A percentile compares a stretch with the other conserved stretches of the same genome.
phyloP scores from a whole-genome alignment of 2,888 invertebrate species.

The Aleiodes alternator region DNA sequence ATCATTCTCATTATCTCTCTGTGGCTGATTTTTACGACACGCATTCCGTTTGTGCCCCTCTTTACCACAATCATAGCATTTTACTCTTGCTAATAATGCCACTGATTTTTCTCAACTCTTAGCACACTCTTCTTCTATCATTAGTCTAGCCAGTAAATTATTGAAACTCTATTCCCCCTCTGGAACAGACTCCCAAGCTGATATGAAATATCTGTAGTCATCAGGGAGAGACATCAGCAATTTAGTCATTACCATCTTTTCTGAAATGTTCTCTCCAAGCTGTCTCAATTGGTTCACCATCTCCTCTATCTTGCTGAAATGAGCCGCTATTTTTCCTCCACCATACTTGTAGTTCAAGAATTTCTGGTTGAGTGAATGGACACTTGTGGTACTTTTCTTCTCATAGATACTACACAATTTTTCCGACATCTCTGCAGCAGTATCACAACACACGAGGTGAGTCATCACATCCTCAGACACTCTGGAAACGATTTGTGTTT shows the following conservation, averaged over 20 bases:
- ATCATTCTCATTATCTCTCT: background rate
- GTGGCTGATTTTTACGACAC: background rate
- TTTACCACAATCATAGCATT: constrained; percentile 25
- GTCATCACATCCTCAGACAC: background rate
- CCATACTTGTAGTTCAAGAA: background rate
- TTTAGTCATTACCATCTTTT: background rate
- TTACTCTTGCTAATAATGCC: background rate
- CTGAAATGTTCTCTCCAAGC: background rate
- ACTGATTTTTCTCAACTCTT: background rate
- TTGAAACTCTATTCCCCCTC: background rate
- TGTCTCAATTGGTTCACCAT: background rate
- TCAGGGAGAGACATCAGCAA: background rate
- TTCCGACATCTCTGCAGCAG: background rate
- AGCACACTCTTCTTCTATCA: background rate
- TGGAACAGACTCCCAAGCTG: background rate
- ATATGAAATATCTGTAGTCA: background rate
- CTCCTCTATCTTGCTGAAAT: background rate
- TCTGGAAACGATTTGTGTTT: background rate
- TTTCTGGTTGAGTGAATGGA: background rate
- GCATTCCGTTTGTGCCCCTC: background rate
- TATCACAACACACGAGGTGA: background rate
- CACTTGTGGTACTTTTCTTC: background rate
- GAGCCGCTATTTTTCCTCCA: background rate
- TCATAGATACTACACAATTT: background rate
- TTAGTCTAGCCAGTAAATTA: background rate